Conservation (phyloP, 2,888 invertebrate genomes). For the Cartodere bifasciata region DNA sequence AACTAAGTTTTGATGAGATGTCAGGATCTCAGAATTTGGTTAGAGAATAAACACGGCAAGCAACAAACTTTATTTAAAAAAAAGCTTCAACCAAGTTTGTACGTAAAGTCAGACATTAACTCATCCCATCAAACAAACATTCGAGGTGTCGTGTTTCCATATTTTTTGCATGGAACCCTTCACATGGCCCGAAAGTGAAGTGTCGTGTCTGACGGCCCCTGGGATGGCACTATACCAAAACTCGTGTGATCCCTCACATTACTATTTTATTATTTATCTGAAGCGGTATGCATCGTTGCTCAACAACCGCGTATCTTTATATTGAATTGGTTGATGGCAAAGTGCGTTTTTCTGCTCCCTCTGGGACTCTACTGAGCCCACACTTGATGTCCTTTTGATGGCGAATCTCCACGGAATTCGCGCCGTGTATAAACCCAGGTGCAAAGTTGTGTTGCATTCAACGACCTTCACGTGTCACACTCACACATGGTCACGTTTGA, state of each 20-base stretch:
- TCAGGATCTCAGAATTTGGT: too few relatives aligned
- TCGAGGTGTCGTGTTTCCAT: slow-evolving; percentile 31
- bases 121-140: too few relatives aligned
- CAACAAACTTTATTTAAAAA: too few relatives aligned
- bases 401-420: slow-evolving; percentile 1
- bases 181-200: slow-evolving; percentile 31
- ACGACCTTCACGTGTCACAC: slow-evolving; percentile 7
- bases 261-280: slow-evolving; percentile 25
- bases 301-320: slow-evolving; percentile 22
- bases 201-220: slow-evolving; percentile 33
- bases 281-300: too few relatives aligned
- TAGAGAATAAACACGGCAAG: too few relatives aligned
- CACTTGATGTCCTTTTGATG: too few relatives aligned
- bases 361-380: too few relatives aligned
- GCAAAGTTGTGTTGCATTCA: slow-evolving; percentile 2
- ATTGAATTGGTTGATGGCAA: slow-evolving; percentile 22
- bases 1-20: too few relatives aligned
- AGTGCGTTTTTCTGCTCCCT: slow-evolving; percentile 17
- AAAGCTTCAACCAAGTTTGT: too few relatives aligned
- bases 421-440: too few relatives aligned
- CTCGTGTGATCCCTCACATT: slow-evolving; percentile 17
- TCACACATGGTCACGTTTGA: too few relatives aligned
- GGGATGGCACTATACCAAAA: slow-evolving; percentile 24
- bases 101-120: slow-evolving; percentile 3
- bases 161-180: slow-evolving; percentile 28